Evolutionary conservation across 2,797 vertebrate species (phyloP), one percentile per base, ranked within the genome.

Genomic region (Cryptoprocta ferox): DNA sequence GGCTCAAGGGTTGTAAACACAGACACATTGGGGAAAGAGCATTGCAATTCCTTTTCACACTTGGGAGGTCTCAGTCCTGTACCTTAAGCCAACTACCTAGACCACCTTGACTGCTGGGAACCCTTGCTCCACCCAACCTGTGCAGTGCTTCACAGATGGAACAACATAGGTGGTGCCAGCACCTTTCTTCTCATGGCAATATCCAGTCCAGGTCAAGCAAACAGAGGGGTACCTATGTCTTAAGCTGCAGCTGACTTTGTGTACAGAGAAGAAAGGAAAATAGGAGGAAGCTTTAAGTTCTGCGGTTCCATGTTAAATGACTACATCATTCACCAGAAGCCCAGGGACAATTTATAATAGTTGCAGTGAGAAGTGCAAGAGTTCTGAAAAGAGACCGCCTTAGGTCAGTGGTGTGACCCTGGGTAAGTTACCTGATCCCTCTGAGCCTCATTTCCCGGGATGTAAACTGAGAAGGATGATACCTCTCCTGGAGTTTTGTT

Each of bases 261-360:
- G 4, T 56, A 87, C 26, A 56, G 45, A 91, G 87, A 91, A 92
- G 65, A 96, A 97, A 75, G 37, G 18, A 86, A 94, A 80, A 85
- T 15, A 56, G 42, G 8, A 78, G 37, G 28, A 65, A 84, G 59
- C 7, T 15, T 76, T 89, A 86, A 45, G 12, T 95, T 94, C 45
- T 68, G 1, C 59, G 50, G 6, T 28, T 92, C 42, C 11, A 19
- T 65, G 42, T 86, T 80, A 89, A 86, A 75, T 30, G 45, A 63
- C n/a, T 56, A 26, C 1, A 32, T 89, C 78, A 91, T 63, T 89
- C 59, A 53, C 37, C 63, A 53, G 0, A 59, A 50, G 53, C 75
- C 53, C 50, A 76, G 37, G 66, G 59, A 81, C 19, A 80, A n/a
- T 94, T 80, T 70, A 48, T 81, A 85, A 88, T 32, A 81, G 50